Evolutionary conservation across 2,113 vertebrate species (phyloP).

Genomic region (Cricetomys ansorgei): DNA sequence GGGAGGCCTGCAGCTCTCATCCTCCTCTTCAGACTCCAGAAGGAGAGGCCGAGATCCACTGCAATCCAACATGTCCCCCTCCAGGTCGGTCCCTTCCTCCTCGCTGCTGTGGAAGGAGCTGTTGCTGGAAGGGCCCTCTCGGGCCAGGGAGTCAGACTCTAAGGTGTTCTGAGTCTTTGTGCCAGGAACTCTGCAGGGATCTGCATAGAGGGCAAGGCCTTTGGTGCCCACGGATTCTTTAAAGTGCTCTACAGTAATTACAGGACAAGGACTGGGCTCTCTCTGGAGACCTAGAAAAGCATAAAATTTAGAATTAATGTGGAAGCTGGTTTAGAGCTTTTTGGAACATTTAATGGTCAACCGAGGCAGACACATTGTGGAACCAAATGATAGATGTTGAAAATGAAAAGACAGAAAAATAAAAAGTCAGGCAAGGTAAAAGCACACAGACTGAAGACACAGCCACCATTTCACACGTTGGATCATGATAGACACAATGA

Average conservation of each 20-base stretch:
- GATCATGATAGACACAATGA: slow-evolving; percentile 64
- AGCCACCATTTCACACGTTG: slow-evolving; percentile 51
- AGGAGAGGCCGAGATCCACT: slow-evolving; percentile 96
- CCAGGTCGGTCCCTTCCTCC: slow-evolving; percentile 90
- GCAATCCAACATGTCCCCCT: slow-evolving; percentile 90
- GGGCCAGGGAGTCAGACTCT: slow-evolving; percentile 80
- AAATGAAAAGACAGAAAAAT: slow-evolving; percentile 77
- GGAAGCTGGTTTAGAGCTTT: not conserved
- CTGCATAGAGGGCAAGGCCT: slow-evolving; percentile 72
- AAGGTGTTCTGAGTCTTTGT: slow-evolving; percentile 75
- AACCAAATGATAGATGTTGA: slow-evolving; percentile 82
- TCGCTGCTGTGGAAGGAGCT: slow-evolving; percentile 96
- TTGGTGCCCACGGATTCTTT: slow-evolving; percentile 70
- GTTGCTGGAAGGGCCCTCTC: slow-evolving; percentile 88
- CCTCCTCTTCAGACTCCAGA: slow-evolving; percentile 96
- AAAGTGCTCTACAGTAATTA: slow-evolving; percentile 74
- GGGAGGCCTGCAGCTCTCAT: slow-evolving; percentile 81
- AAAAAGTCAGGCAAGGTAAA: slow-evolving; percentile 73
- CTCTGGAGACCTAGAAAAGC: slow-evolving; percentile 84
- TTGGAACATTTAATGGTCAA: slow-evolving; percentile 68
- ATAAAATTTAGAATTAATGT: slow-evolving; percentile 81
- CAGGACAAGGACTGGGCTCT: slow-evolving; percentile 80
- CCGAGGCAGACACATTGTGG: slow-evolving; percentile 48
- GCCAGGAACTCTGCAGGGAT: slow-evolving; percentile 48
- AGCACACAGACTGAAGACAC: slow-evolving; percentile 70